Evolutionary conservation across 2,888 invertebrate species (phyloP).

Genomic region (Oeneis ivallda): DNA sequence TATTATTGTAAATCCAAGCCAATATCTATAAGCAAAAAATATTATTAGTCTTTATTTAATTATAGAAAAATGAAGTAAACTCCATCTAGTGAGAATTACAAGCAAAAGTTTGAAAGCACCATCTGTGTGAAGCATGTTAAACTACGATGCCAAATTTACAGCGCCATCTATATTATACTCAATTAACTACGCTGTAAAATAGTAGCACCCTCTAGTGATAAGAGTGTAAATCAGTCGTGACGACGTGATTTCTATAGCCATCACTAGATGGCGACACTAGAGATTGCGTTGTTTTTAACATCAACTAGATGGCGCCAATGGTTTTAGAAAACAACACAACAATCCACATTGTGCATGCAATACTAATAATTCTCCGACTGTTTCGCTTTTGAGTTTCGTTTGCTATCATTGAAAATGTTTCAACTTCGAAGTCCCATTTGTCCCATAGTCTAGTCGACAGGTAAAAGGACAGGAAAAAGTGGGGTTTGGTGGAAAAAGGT

Average conservation of each 20-base stretch:
- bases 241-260: neutral
- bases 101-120: neutral
- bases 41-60: too few species aligned
- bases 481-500: too few species aligned
- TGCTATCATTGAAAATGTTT: too few species aligned
- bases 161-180: constrained; percentile 36
- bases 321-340: neutral
- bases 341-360: too few species aligned
- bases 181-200: neutral
- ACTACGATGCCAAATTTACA: neutral
- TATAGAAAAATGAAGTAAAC: neutral
- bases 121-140: neutral
- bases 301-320: constrained; percentile 4
- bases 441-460: too few species aligned
- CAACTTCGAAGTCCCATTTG: too few species aligned
- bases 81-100: neutral
- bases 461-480: too few species aligned
- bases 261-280: neutral
- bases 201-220: too few species aligned
- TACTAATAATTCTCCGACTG: too few species aligned
- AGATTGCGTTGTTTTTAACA: neutral
- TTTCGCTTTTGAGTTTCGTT: too few species aligned
- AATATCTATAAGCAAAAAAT: neutral
- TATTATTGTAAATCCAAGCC: too few species aligned
- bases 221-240: too few species aligned